Evolutionary conservation across 2,888 invertebrate species (phyloP).

Genomic region (Cerastoderma edule): DNA sequence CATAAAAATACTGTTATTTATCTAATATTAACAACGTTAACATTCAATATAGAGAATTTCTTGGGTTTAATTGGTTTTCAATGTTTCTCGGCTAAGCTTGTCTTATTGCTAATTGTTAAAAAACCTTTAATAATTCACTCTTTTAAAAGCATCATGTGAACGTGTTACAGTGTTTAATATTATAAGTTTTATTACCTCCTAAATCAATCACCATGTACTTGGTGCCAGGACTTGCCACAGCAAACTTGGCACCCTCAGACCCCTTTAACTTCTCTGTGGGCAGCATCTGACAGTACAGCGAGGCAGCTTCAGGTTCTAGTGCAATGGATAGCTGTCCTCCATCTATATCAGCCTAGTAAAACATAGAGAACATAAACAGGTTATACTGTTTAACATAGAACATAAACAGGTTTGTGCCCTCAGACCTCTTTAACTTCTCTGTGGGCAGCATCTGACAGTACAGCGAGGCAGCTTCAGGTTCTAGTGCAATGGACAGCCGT

Average conservation of each 20-base stretch:
- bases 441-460: constrained; percentile 52
- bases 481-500: constrained; percentile 55
- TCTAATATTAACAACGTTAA: not conserved
- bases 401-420: constrained; percentile 41
- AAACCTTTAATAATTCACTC: not conserved
- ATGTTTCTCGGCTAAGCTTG: not conserved
- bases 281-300: constrained; percentile 49
- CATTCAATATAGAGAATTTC: not conserved
- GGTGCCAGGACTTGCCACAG: constrained; percentile 49
- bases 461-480: constrained; percentile 57
- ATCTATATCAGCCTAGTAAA: constrained; percentile 49
- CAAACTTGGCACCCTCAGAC: constrained; percentile 45
- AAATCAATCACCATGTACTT: constrained; percentile 61
- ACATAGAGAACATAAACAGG: not conserved
- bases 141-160: not conserved
- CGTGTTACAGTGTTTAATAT: too few species aligned
- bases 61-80: not conserved
- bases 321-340: constrained; percentile 54
- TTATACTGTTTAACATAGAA: not conserved
- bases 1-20: too few species aligned
- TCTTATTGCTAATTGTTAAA: not conserved
- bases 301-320: constrained; percentile 59
- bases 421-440: constrained; percentile 50
- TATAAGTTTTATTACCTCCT: constrained; percentile 50
- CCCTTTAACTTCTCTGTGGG: constrained; percentile 54